Base-by-base conservation (phyloP, 2,113 vertebrate genomes). In the Gopherus evgoodei region DNA sequence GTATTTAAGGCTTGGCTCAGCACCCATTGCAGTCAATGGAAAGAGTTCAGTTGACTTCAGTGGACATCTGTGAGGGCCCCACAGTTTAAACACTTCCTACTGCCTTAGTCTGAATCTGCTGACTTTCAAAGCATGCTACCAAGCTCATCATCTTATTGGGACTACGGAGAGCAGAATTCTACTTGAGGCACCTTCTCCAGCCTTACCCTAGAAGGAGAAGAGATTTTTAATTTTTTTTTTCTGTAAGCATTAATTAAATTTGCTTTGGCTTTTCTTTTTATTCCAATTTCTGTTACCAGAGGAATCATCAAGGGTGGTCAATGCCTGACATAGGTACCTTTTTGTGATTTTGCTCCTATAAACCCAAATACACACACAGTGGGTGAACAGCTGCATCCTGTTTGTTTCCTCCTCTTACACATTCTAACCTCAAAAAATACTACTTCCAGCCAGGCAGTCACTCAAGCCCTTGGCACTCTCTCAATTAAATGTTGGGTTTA, bases 361-460 rank as follows among this genome's bases (percentile, higher is more conserved):
- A 95, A 93, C 57, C 94, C 90, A 94, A 96, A 96, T 76, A 95
- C 91, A 91, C 93, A 87, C 95, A 95, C 81, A 80, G 81, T 1
- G 87, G 90, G 81, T 83, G 90, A 97, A 87, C 95, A 97, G 96
- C 96, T 94, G 95, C 95, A 96, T 86, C 95, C 87, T 56, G 93
- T 95, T 96, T 95, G 82, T 94, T 94, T 85, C 81, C 91, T 92
- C 89, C 62, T 89, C 95, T 95, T 80, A 94, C 81, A 81, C 62
- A 94, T 62, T 29, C 89, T 78, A 89, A 81, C 25, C 85, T 95
- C 87, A 78, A 62, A 56, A 94, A 96, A 78, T 78, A 94, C 3
- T 0, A 78, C 62, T 88, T 0, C 0, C 49, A 91, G 96, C 95
- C 97, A 97, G 89, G 88, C 87, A 84, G 91, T 92, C 94, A 90